These are phyloP conservation scores for Rhabdomys pumilio DNA, from an alignment of 2,797 vertebrate genomes.

Conservation along the genomic window DNA sequence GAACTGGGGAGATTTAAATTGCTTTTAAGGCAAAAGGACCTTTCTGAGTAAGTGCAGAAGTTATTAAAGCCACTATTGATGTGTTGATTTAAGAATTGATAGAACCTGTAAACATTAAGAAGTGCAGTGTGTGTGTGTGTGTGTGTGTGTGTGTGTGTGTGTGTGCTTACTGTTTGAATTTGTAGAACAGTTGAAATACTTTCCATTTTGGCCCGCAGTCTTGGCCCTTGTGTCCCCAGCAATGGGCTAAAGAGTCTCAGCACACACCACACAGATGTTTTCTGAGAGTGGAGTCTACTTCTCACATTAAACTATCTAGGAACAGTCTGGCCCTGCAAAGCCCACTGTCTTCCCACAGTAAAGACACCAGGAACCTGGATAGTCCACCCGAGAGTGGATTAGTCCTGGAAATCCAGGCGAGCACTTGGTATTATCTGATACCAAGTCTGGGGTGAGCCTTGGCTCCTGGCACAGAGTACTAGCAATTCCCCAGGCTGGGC, in stretches of 20 bases:
- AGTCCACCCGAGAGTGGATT: conserved; percentile 62
- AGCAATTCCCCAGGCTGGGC: conserved; percentile 82
- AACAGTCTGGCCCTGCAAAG: neutral
- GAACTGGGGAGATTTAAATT: neutral
- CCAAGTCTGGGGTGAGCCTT: conserved; percentile 80
- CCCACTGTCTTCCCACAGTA: conserved; percentile 15
- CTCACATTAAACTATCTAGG: neutral
- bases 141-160: too few species aligned
- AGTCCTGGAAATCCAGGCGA: conserved; percentile 84
- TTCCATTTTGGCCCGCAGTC: neutral
- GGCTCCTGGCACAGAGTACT: conserved; percentile 72
- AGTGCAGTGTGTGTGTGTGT: neutral
- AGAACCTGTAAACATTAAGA: conserved; percentile 51
- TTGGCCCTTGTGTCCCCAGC: neutral
- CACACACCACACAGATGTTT: neutral
- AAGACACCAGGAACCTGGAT: conserved; percentile 74
- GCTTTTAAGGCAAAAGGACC: conserved; percentile 35
- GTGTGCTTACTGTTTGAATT: neutral
- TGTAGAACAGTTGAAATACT: conserved; percentile 4
- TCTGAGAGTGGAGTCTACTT: neutral
- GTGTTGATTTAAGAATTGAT: conserved; percentile 38
- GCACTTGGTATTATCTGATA: conserved; percentile 83
- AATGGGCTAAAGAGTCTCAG: neutral
- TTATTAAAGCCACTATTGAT: conserved; percentile 30
- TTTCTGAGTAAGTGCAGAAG: conserved; percentile 57